phyloP scores from a whole-genome alignment of 1,140 invertebrate genomes.

The Papilio dardanus region DNA sequence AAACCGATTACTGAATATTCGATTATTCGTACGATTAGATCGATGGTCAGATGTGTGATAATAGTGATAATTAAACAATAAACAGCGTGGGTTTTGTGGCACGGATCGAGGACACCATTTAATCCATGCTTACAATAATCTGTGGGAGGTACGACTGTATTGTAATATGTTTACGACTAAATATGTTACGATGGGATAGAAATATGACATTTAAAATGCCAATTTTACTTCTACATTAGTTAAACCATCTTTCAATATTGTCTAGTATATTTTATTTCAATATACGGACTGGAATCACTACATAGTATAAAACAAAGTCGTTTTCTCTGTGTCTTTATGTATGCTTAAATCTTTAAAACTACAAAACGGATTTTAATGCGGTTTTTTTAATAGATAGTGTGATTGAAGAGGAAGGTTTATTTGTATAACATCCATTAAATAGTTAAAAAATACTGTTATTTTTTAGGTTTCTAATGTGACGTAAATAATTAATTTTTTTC shows the following conservation, averaged over 20 bases:
- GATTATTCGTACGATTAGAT: constrained; percentile 61
- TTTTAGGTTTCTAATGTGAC: too few relatives aligned
- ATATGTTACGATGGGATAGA: background rate
- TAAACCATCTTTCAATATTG: background rate
- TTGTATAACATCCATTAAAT: too few relatives aligned
- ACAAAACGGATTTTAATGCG: too few relatives aligned
- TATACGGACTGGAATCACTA: too few relatives aligned
- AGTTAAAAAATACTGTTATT: too few relatives aligned
- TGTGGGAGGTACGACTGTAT: constrained; percentile 13
- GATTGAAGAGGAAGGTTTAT: too few relatives aligned
- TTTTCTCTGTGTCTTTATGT: too few relatives aligned
- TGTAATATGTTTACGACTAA: constrained; percentile 14
- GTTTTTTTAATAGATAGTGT: too few relatives aligned
- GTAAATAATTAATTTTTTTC: too few relatives aligned
- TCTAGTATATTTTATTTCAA: background rate
- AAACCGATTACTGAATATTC: constrained; percentile 62
- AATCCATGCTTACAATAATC: constrained; percentile 24
- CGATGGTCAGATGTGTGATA: constrained; percentile 54
- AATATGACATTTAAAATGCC: constrained; percentile 6
- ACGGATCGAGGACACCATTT: constrained; percentile 30
- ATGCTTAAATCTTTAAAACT: too few relatives aligned
- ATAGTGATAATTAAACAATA: constrained; percentile 65
- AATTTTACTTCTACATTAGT: background rate
- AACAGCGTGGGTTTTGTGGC: constrained; percentile 49
- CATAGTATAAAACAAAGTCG: too few relatives aligned